These are phyloP conservation scores for Therioaphis trifolii DNA, from an alignment of 2,888 invertebrate species.

Conservation along the genomic window DNA sequence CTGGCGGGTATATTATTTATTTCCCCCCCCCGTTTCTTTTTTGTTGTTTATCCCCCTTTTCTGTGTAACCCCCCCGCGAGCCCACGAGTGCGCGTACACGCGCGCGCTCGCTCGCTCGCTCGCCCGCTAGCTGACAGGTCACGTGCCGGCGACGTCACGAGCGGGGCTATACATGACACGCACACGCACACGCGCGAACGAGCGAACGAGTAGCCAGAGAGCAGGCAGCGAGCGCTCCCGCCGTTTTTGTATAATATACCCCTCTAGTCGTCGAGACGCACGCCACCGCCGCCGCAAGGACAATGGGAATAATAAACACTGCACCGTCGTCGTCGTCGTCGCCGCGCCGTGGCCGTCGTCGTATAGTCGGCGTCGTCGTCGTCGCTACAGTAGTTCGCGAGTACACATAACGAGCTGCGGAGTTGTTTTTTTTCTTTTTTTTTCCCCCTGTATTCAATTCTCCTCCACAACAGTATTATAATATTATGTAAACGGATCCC, in stretches of 20 bases:
- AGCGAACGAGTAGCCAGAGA: too few species aligned
- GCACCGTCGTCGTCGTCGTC: not conserved
- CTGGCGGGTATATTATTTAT: not conserved
- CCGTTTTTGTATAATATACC: constrained; percentile 9
- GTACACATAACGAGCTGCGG: constrained; percentile 31
- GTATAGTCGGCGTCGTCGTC: not conserved
- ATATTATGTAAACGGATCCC: constrained; percentile 42
- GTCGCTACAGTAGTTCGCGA: not conserved
- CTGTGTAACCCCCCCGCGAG: not conserved
- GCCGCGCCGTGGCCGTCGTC: too few species aligned
- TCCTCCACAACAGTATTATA: constrained; percentile 10
- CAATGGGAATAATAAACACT: constrained; percentile 60
- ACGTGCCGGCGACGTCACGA: constrained; percentile 58
- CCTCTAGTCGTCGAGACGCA: constrained; percentile 29
- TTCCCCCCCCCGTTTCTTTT: not conserved
- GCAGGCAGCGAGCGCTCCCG: not conserved
- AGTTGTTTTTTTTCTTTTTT: not conserved
- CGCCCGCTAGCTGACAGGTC: constrained; percentile 44
- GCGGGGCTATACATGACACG: not conserved
- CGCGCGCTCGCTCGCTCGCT: not conserved
- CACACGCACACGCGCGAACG: too few species aligned
- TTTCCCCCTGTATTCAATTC: constrained; percentile 15
- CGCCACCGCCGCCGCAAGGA: constrained; percentile 16
- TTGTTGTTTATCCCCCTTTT: not conserved
- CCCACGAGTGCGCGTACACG: not conserved